These are phyloP conservation scores for Drosophila serrata DNA, from an alignment of 1,140 invertebrate genomes.

Conservation along the genomic window DNA sequence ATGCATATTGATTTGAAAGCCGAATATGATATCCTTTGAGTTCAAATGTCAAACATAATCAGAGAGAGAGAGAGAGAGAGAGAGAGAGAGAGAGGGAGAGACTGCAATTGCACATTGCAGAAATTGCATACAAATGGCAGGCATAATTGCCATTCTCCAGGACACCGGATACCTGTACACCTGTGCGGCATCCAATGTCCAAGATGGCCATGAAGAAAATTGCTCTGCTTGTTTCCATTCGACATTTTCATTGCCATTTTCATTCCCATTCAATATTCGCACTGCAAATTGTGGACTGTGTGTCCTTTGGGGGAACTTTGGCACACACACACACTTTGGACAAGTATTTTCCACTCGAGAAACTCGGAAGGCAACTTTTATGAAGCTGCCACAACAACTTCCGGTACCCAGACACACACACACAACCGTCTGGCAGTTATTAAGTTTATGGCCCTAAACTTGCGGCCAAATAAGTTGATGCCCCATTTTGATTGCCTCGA, in stretches of 20 bases:
- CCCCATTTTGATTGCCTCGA: constrained; percentile 69
- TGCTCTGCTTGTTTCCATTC: neutral
- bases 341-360: constrained; percentile 14
- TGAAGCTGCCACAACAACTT: constrained; percentile 17
- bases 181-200: neutral
- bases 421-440: constrained; percentile 53
- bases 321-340: constrained; percentile 14
- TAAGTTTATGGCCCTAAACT: constrained; percentile 72
- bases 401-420: constrained; percentile 1
- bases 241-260: neutral
- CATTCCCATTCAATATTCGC: constrained; percentile 4
- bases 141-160: constrained; percentile 4
- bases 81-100: too few species aligned
- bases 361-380: constrained; percentile 7
- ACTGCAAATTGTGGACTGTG: constrained; percentile 5
- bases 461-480: constrained; percentile 66
- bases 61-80: neutral
- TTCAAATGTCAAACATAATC: constrained; percentile 4
- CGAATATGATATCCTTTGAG: neutral
- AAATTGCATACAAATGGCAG: neutral
- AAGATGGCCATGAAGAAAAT: constrained; percentile 5
- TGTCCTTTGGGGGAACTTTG: constrained; percentile 18
- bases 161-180: neutral
- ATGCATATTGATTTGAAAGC: neutral
- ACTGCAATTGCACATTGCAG: neutral